Evolutionary conservation across 2,113 vertebrate genomes (phyloP).

Genomic region (Panthera uncia): DNA sequence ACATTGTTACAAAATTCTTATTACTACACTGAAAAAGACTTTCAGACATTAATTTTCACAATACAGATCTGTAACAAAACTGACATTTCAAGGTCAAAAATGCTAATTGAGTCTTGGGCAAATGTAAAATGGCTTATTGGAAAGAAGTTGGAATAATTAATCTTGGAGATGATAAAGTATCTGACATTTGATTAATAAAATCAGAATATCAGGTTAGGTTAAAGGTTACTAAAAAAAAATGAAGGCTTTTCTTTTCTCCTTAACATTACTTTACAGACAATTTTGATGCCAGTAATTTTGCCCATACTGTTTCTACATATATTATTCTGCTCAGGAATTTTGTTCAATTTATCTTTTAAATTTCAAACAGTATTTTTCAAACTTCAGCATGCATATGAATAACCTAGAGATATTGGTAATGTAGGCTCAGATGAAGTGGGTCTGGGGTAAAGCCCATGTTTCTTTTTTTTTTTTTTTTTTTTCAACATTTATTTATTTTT

Average conservation of each 20-base stretch:
- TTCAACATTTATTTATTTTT: too few relatives aligned
- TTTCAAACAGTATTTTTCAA: not conserved
- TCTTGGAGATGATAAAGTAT: slow-evolving; percentile 20
- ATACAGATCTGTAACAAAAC: slow-evolving; percentile 41
- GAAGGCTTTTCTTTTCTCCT: not conserved
- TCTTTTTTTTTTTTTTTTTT: too few relatives aligned
- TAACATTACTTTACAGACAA: not conserved
- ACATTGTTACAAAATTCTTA: slow-evolving; percentile 40
- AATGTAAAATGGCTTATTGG: slow-evolving; percentile 39
- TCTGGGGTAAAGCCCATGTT: not conserved
- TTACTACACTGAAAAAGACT: slow-evolving; percentile 17
- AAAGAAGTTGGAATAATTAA: slow-evolving; percentile 55
- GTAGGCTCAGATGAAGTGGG: not conserved
- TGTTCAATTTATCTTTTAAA: not conserved
- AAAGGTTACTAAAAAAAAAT: not conserved
- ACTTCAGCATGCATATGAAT: not conserved
- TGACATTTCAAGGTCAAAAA: slow-evolving; percentile 65
- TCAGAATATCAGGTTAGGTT: not conserved
- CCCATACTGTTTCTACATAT: not conserved
- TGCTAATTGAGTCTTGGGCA: slow-evolving; percentile 32
- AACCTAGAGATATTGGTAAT: not conserved
- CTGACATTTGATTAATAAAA: slow-evolving; percentile 44
- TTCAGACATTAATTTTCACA: slow-evolving; percentile 44
- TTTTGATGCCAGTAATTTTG: not conserved
- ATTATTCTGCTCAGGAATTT: not conserved